Evolutionary conservation across 2,113 vertebrate genomes (phyloP).

Genomic region (Marmota flaviventris): DNA sequence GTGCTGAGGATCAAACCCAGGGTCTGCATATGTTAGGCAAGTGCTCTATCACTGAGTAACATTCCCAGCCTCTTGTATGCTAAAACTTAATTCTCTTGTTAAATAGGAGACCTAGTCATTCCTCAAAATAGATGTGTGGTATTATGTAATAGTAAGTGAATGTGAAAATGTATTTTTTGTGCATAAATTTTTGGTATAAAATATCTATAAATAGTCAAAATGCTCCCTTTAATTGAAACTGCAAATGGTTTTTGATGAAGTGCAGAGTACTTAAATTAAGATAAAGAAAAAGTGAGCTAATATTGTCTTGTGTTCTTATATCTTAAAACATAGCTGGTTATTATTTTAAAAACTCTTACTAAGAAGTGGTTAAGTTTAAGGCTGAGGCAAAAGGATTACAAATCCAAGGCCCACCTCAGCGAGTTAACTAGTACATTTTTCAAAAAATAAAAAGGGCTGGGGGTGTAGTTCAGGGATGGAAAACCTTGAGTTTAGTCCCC

Average conservation of each 20-base stretch:
- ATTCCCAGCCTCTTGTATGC: background rate
- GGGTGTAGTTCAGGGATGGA: no score
- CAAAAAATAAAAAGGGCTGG: no score
- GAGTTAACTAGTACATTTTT: no score
- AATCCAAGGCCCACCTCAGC: no score
- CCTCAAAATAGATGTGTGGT: background rate
- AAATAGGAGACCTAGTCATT: background rate
- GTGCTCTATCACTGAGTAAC: background rate
- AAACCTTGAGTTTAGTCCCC: no score
- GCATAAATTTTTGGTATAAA: conserved; percentile 13
- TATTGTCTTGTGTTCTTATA: background rate
- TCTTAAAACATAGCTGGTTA: background rate
- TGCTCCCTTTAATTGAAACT: background rate
- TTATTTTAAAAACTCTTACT: conserved; percentile 11
- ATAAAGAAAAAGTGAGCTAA: conserved; percentile 30
- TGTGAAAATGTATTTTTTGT: conserved; percentile 1
- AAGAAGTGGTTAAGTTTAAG: no score
- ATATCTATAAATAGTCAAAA: conserved; percentile 20
- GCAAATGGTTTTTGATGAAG: background rate
- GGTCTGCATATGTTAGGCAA: background rate
- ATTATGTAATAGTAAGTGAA: conserved; percentile 42
- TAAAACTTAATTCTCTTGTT: conserved; percentile 10
- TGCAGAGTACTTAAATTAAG: conserved; percentile 11
- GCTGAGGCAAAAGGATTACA: no score
- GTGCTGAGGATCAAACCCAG: background rate